Percentiles rank a stretch among this genome's conserved stretches.
These are phyloP conservation scores for Lampris incognitus DNA, from an alignment of 2,113 vertebrate species.

Conservation along the genomic window DNA sequence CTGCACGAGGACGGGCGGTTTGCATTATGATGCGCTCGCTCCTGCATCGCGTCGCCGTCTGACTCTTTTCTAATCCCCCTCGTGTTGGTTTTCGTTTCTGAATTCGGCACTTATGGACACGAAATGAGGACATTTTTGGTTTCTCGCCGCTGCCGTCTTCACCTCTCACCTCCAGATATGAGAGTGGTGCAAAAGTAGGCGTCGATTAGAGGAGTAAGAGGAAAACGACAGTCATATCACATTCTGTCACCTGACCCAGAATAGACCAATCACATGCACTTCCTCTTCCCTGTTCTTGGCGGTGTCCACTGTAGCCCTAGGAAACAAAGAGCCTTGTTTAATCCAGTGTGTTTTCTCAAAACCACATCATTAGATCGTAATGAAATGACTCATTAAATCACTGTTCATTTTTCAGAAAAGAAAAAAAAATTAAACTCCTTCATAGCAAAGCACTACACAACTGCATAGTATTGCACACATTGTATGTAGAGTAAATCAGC, in stretches of 20 bases:
- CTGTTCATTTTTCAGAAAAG: background rate
- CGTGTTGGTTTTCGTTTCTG: background rate
- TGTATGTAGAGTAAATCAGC: background rate
- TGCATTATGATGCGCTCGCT: background rate
- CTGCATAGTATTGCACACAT: background rate
- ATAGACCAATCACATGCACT: slow-evolving; percentile 31
- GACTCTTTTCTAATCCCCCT: background rate
- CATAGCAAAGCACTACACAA: background rate
- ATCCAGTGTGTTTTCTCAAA: background rate
- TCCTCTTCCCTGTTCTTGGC: slow-evolving; percentile 52
- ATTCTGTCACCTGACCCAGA: slow-evolving; percentile 4
- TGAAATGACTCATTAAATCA: background rate
- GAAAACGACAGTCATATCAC: background rate
- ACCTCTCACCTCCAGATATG: background rate
- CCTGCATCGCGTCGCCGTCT: background rate
- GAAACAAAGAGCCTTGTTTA: background rate
- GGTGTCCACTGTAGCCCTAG: slow-evolving; percentile 16
- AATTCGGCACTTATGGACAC: background rate
- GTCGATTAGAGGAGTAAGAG: background rate
- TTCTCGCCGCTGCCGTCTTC: background rate
- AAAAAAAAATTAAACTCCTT: background rate
- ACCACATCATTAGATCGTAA: too few relatives aligned
- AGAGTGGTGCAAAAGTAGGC: background rate
- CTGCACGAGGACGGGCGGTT: background rate
- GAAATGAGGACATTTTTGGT: background rate